phyloP scores from a whole-genome alignment of 2,888 invertebrate species.

The Ennomos quercinarius region DNA sequence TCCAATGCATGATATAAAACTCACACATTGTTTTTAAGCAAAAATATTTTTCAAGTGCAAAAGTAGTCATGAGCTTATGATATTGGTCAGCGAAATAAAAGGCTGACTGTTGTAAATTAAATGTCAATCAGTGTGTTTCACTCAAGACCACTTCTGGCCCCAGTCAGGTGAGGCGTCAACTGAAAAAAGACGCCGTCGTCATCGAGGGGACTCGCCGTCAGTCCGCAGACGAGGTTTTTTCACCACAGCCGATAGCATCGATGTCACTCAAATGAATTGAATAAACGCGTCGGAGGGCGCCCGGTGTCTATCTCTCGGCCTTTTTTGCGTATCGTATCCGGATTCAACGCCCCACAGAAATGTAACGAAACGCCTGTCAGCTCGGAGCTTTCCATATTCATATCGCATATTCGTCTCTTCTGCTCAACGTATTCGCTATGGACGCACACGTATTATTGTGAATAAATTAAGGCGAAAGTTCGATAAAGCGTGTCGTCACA shows the following conservation, averaged over 20 bases:
- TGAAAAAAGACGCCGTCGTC: conserved; percentile 71
- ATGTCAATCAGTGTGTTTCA: conserved; percentile 74
- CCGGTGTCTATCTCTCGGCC: conserved; percentile 51
- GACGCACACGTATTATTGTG: conserved; percentile 48
- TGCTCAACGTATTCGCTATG: conserved; percentile 18
- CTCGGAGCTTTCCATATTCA: conserved; percentile 41
- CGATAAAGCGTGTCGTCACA: conserved; percentile 76
- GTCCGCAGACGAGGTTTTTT: conserved; percentile 79
- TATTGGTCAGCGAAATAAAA: conserved; percentile 49
- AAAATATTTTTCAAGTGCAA: neutral
- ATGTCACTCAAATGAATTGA: conserved; percentile 85
- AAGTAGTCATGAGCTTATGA: neutral
- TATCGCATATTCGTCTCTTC: conserved; percentile 32
- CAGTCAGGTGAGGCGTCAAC: conserved; percentile 75
- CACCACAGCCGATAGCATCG: conserved; percentile 78
- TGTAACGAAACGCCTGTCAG: conserved; percentile 48
- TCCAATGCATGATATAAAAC: too few species aligned
- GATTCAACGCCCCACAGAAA: conserved; percentile 46
- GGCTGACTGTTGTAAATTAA: conserved; percentile 66
- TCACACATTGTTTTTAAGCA: too few species aligned
- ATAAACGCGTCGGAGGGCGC: conserved; percentile 76
- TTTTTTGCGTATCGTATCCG: conserved; percentile 52
- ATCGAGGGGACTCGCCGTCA: conserved; percentile 67
- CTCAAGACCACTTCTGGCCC: conserved; percentile 65
- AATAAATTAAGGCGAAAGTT: conserved; percentile 71